Percentiles rank a stretch among this genome's conserved stretches.
Conservation (phyloP, 1,140 invertebrate genomes). For the Pseudobourletiella spinata region DNA sequence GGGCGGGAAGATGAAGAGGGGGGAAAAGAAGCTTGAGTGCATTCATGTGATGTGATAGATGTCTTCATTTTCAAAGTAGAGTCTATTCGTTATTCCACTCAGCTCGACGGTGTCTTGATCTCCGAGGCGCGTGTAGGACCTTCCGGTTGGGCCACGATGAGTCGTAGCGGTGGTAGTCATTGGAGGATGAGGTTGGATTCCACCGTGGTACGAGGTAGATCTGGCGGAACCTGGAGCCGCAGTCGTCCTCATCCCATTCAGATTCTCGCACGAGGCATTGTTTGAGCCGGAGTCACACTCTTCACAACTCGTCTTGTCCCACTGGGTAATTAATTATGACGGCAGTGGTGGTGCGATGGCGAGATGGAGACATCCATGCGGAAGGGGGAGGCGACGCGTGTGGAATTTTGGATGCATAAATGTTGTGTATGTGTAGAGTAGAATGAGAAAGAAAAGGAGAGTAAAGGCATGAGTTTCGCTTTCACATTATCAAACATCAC, state of each 20-base stretch:
- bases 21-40: too few relatives aligned
- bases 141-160: slow-evolving; percentile 10
- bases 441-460: too few relatives aligned
- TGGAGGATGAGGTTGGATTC: not conserved
- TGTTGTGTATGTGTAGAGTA: too few relatives aligned
- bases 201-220: too few relatives aligned
- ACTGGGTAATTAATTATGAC: not conserved
- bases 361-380: not conserved
- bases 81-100: slow-evolving; percentile 34
- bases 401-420: not conserved
- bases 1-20: too few relatives aligned
- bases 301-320: not conserved
- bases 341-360: not conserved
- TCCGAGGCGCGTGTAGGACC: slow-evolving; percentile 23
- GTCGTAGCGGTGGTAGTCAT: not conserved
- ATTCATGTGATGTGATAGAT: slow-evolving; percentile 35
- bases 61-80: slow-evolving; percentile 35
- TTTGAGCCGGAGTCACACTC: not conserved
- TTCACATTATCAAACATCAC: too few relatives aligned
- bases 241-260: too few relatives aligned
- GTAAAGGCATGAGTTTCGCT: too few relatives aligned
- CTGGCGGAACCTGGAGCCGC: too few relatives aligned
- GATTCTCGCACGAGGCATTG: too few relatives aligned
- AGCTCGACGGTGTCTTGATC: slow-evolving; percentile 32
- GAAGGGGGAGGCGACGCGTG: not conserved